These are phyloP conservation scores for Noctua comes DNA, from an alignment of 2,888 invertebrate species.

Conservation along the genomic window DNA sequence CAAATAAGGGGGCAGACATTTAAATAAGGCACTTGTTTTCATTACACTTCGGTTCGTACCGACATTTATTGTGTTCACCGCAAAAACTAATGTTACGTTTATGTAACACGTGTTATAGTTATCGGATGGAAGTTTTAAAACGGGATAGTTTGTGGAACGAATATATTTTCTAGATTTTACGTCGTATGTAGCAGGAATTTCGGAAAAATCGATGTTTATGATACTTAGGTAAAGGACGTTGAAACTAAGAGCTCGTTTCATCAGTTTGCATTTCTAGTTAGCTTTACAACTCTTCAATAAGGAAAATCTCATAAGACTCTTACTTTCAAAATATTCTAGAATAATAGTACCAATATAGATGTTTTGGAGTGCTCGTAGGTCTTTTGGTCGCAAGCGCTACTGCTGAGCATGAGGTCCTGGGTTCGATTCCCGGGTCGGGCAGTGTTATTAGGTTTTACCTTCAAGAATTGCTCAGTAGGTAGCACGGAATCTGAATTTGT, in stretches of 20 bases:
- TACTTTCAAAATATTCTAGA: background rate
- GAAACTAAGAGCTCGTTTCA: background rate
- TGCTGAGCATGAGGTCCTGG: too few relatives aligned
- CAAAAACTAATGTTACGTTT: constrained; percentile 59
- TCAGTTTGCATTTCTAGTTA: background rate
- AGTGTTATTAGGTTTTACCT: too few relatives aligned
- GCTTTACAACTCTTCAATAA: background rate
- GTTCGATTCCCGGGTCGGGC: too few relatives aligned
- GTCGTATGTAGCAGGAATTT: background rate
- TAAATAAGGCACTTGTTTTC: constrained; percentile 86
- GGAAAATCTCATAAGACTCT: background rate
- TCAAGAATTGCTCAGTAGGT: too few relatives aligned
- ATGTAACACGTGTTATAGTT: constrained; percentile 51
- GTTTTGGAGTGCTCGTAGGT: background rate
- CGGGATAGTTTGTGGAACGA: constrained; percentile 18
- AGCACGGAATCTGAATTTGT: too few relatives aligned
- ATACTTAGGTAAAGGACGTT: background rate
- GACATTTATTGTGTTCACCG: constrained; percentile 68
- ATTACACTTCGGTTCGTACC: constrained; percentile 76
- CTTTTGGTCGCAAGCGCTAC: background rate
- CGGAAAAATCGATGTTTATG: constrained; percentile 19
- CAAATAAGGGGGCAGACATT: constrained; percentile 86
- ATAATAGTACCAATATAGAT: background rate
- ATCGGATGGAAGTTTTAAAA: constrained; percentile 29
- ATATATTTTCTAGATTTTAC: constrained; percentile 15